phyloP scores from a whole-genome alignment of 2,888 invertebrate species.

The Nasonovia ribisnigri region DNA sequence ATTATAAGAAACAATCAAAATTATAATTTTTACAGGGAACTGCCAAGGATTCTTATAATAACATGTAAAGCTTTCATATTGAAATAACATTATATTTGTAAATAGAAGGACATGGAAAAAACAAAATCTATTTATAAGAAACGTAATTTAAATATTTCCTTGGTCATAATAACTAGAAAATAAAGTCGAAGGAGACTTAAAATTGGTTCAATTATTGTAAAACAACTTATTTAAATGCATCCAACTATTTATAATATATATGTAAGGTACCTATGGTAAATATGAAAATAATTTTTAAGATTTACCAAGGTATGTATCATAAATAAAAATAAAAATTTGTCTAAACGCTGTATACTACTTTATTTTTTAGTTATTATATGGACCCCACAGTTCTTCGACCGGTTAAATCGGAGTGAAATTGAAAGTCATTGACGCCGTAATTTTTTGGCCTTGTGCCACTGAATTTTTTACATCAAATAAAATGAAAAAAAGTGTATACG shows the following conservation, averaged over 20 bases:
- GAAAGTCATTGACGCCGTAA: conserved; percentile 43
- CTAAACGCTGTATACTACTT: neutral
- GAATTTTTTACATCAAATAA: conserved; percentile 25
- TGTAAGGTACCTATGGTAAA: neutral
- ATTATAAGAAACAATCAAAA: neutral
- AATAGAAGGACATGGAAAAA: neutral
- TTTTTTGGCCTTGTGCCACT: conserved; percentile 51
- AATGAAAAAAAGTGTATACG: neutral
- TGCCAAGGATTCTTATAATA: neutral
- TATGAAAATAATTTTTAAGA: neutral
- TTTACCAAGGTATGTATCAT: neutral
- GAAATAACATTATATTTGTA: neutral
- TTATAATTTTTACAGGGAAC: neutral
- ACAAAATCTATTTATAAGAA: neutral
- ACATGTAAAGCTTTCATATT: neutral
- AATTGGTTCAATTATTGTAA: neutral
- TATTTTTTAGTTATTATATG: neutral
- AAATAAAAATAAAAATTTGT: neutral
- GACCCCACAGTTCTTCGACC: neutral
- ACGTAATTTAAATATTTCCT: neutral
- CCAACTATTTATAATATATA: neutral
- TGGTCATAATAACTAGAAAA: neutral
- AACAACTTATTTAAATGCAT: neutral
- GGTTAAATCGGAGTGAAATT: conserved; percentile 51
- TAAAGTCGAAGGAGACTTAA: neutral